These are phyloP conservation scores for Hycleus cichorii DNA, from an alignment of 1,140 invertebrate genomes.

Conservation along the genomic window DNA sequence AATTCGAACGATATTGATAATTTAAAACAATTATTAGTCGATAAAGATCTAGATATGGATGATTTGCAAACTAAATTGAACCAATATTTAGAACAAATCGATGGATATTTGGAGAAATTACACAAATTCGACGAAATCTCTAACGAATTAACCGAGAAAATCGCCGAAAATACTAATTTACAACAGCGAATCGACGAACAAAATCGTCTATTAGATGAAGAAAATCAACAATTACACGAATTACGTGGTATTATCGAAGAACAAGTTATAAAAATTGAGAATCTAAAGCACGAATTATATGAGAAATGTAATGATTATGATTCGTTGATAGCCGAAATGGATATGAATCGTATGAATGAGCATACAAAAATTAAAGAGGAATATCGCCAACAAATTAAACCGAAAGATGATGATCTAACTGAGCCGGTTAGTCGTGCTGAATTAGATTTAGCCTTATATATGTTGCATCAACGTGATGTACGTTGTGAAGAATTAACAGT, in stretches of 20 bases:
- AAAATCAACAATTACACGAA: slow-evolving; percentile 45
- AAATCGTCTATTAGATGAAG: slow-evolving; percentile 46
- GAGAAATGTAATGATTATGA: slow-evolving; percentile 52
- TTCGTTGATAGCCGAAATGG: slow-evolving; percentile 38
- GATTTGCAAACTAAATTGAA: not conserved
- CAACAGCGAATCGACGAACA: slow-evolving; percentile 46
- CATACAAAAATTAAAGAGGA: not conserved
- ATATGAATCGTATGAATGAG: slow-evolving; percentile 23
- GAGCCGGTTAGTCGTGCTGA: slow-evolving; percentile 50
- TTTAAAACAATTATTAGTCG: not conserved
- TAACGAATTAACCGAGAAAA: no score
- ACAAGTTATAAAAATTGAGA: slow-evolving; percentile 61
- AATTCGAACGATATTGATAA: slow-evolving; percentile 45
- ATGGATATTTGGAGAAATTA: not conserved
- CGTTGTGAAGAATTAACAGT: slow-evolving; percentile 82
- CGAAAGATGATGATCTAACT: slow-evolving; percentile 23
- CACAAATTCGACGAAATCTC: no score
- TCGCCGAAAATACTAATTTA: slow-evolving; percentile 26
- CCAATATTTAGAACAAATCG: not conserved
- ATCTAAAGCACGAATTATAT: slow-evolving; percentile 55
- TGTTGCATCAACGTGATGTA: slow-evolving; percentile 80
- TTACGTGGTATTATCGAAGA: slow-evolving; percentile 51
- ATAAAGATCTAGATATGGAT: not conserved
- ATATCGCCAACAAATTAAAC: not conserved
- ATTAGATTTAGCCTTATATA: slow-evolving; percentile 74